phyloP scores from a whole-genome alignment of 1,140 invertebrate species.

The Formica selysi region DNA sequence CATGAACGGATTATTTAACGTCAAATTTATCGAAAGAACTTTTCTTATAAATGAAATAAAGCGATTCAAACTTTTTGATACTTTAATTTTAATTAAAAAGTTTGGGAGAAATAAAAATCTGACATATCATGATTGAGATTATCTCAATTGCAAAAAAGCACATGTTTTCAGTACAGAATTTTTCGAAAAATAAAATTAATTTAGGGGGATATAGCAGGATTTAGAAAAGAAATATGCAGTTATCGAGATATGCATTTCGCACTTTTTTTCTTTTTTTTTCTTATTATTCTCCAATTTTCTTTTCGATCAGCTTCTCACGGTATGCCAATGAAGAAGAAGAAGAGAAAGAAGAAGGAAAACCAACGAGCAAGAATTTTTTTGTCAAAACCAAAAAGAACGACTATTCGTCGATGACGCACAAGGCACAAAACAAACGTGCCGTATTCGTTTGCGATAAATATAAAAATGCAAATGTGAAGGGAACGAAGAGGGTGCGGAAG shows the following conservation, averaged over 20 bases:
- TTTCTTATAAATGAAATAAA: background rate
- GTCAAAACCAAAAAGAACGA: conserved; percentile 46
- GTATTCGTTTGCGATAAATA: conserved; percentile 79
- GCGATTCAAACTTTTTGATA: conserved; percentile 2
- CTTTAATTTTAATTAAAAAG: background rate
- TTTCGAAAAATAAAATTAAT: background rate
- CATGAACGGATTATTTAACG: background rate
- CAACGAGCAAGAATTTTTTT: conserved; percentile 57
- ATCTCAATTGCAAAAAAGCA: background rate
- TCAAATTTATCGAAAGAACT: conserved; percentile 2
- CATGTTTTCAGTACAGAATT: background rate
- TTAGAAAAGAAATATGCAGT: background rate
- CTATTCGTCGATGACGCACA: conserved; percentile 60
- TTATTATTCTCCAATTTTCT: background rate
- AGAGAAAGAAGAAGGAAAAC: background rate
- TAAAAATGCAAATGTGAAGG: conserved; percentile 81
- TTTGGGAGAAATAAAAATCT: background rate
- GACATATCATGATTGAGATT: background rate
- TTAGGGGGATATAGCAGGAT: background rate
- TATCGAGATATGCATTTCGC: too few species aligned
- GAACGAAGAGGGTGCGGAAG: conserved; percentile 33
- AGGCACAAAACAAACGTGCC: conserved; percentile 47
- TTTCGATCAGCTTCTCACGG: background rate
- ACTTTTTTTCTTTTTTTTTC: background rate
- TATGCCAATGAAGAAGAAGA: background rate